Base-by-base conservation (phyloP, 1,140 invertebrate genomes). In the Daktulosphaira vitifoliae region DNA sequence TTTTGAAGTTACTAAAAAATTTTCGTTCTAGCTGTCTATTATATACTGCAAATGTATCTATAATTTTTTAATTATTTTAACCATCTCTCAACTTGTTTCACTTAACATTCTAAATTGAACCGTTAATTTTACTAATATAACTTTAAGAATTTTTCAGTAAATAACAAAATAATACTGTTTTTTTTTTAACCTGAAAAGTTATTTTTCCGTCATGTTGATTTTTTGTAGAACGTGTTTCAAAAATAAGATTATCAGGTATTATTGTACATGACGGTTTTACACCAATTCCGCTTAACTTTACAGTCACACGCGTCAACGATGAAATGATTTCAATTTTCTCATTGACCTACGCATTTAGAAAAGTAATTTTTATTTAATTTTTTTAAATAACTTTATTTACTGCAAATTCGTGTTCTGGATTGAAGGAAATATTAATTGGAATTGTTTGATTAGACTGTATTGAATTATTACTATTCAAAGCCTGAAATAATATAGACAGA, bases 301-400 rank as follows among this genome's bases (percentile, higher is more conserved):
- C 23, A 2, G 9, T 26, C 1, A 62, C 8, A 15, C 42, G 56
- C 42, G 23, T 62, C 16, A 25, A 18, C 29, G n/a, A 38, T 13
- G 56, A 62, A 22, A 5, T 33, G 8, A 62, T 6, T 13, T 62
- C 56, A 11, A 62, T 29, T 11, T 3, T 62, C 26, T 62, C 56
- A 13, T 48, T 48, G 1, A 29, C 25, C 56, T 62, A 6, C 26
- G 15, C 0, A 0, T 1, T 33, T 33, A 33, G 29, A 6, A 33
- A 6, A 11, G 29, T 6, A 6, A 11, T 33, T 33, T 6, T 33
- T 5, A 33, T 33, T 5, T 33, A 33, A 33, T 5, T n/a, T n/a
- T n/a, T n/a, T n/a, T n/a, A n/a, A n/a, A n/a, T n/a, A n/a, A n/a
- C n/a, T 3, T 5, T 13, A 39, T 37, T 54, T 3, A 62, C 54